Evolutionary conservation across 1,140 invertebrate species (phyloP).

Genomic region (Adoxophyes honmai): DNA sequence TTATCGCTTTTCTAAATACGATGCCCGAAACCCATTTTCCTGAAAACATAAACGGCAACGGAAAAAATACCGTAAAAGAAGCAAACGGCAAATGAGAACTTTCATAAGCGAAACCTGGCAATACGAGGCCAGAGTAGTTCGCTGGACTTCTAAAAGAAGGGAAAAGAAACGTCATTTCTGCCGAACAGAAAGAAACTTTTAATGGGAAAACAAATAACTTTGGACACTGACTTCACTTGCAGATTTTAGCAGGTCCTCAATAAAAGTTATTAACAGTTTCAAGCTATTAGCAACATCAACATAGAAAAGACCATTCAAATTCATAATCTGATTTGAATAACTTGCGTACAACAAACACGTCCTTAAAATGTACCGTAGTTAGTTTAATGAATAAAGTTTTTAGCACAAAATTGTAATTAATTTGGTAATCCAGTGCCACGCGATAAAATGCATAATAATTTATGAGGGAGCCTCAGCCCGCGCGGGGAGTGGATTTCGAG

Average conservation of each 20-base stretch:
- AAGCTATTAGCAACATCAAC: no score
- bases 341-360: no score
- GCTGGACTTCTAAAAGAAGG: slow-evolving; percentile 16
- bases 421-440: not conserved
- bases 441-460: slow-evolving; percentile 14
- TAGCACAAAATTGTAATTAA: slow-evolving; percentile 2
- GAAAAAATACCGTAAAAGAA: slow-evolving; percentile 7
- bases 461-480: slow-evolving; percentile 1
- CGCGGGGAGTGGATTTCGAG: not conserved
- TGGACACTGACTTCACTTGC: slow-evolving; percentile 25
- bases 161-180: slow-evolving; percentile 23
- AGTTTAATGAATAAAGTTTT: no score
- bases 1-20: no score
- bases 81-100: slow-evolving; percentile 5
- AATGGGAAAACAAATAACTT: slow-evolving; percentile 32
- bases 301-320: no score
- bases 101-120: slow-evolving; percentile 1
- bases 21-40: not conserved
- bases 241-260: not conserved
- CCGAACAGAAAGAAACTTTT: slow-evolving; percentile 25
- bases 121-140: not conserved
- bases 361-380: no score
- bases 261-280: no score
- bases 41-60: not conserved
- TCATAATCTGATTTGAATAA: no score